Evolutionary conservation across 2,797 vertebrate species (phyloP).

Genomic region (Steatocranus sp.): DNA sequence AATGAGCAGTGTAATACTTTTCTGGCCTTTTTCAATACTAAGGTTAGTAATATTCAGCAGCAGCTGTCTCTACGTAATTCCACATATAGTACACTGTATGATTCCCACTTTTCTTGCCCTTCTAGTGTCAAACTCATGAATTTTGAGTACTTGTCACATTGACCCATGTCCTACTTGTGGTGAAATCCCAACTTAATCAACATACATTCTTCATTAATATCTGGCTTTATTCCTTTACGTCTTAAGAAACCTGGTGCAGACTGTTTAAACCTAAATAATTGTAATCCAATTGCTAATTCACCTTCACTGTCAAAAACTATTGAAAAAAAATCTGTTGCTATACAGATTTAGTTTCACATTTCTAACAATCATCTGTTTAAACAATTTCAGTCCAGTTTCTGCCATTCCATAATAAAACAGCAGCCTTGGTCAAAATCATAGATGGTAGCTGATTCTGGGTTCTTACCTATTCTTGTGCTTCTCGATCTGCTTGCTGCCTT

Average conservation of each 20-base stretch:
- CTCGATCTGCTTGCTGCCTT: not conserved
- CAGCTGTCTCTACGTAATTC: accelerated
- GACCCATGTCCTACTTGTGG: not conserved
- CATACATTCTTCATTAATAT: accelerated
- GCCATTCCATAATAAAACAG: not conserved
- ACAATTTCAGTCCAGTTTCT: not conserved
- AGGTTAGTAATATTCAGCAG: not conserved
- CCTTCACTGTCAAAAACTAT: not conserved
- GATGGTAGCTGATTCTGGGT: not conserved
- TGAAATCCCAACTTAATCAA: not conserved
- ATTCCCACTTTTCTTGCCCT: not conserved
- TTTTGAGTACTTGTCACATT: not conserved
- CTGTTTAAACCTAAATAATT: not conserved
- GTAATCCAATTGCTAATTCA: not conserved
- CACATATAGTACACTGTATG: not conserved
- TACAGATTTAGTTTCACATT: not conserved
- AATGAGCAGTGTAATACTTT: not conserved
- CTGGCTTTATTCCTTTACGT: not conserved
- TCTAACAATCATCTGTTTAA: not conserved
- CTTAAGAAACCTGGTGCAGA: not conserved
- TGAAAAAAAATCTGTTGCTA: not conserved
- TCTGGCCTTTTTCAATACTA: not conserved
- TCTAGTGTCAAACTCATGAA: not conserved
- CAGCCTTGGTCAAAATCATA: not conserved
- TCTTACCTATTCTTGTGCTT: not conserved